A percentile compares a stretch with the other conserved stretches of the same genome.
These are phyloP conservation scores for Pteromalus puparum DNA, from an alignment of 1,140 invertebrate species.

Conservation along the genomic window DNA sequence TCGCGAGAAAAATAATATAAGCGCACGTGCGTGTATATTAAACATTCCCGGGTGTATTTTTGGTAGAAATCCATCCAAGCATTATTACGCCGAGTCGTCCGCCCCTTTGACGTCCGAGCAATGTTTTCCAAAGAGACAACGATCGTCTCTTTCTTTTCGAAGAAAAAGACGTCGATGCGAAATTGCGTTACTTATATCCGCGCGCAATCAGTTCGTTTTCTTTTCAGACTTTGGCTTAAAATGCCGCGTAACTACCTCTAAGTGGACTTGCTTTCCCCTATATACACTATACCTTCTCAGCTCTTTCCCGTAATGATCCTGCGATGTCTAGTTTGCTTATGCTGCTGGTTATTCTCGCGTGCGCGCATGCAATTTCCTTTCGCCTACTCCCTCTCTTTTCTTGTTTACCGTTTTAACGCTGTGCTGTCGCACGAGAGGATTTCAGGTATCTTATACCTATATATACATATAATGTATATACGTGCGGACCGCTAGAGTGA, in stretches of 20 bases:
- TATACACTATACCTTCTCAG: background rate
- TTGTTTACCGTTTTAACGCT: background rate
- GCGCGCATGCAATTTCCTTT: constrained; percentile 2
- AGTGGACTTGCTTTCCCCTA: background rate
- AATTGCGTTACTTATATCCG: background rate
- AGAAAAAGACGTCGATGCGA: background rate
- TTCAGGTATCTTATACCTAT: too few species aligned
- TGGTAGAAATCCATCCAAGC: background rate
- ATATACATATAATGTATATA: too few species aligned
- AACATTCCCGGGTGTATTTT: background rate
- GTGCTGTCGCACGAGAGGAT: background rate
- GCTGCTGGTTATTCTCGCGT: background rate
- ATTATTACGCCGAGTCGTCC: too few species aligned
- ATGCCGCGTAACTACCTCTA: background rate
- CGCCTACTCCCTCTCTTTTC: too few species aligned
- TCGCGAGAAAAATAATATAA: background rate
- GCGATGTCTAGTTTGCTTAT: constrained; percentile 8
- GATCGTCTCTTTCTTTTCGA: too few species aligned
- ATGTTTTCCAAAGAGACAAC: background rate
- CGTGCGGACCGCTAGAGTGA: too few species aligned
- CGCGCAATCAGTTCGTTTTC: background rate
- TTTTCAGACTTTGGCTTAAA: background rate
- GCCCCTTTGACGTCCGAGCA: background rate
- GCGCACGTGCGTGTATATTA: background rate
- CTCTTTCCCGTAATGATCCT: background rate